Evolutionary conservation across 2,888 invertebrate species (phyloP), one percentile per base, ranked within the genome.

Genomic region (Dendrolimus houi): DNA sequence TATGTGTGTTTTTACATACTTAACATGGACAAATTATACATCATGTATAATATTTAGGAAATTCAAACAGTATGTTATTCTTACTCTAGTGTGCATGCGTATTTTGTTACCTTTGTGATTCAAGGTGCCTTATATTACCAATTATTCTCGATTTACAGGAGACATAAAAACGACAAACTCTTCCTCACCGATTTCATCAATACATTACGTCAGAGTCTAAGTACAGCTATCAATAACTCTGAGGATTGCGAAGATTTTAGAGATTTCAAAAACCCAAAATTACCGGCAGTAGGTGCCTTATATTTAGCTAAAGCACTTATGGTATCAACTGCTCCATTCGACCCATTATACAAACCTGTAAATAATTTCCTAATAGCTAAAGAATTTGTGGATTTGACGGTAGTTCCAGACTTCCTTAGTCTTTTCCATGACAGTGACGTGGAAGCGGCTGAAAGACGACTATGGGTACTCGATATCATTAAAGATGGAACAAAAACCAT

Each of bases 351-450:
- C 80, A 92, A 93, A 65, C 93, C 95, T 0, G 87, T 98, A n/a
- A 94, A 95, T 74, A 92, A 93, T 69, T 97, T 95, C 78, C 83
- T 97, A 52, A 92, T 95, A 70, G 94, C 96, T 1, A 97, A 96
- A 79, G 94, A 95, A 10, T 92, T 92, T 9, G 92, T 97, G 13
- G 94, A 97, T 74, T 87, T 97, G 13, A 92, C 93, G 12, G 92
- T 94, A 3, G 94, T 98, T n/a, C 98, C 98, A 0, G 98, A 98
- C 76, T 94, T 98, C 72, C 93, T 96, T 60, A 94, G 95, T 56
- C 92, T 98, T 52, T 95, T 98, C 73, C 95, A 96, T 74, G 96
- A 96, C 62, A 92, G 94, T 9, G 95, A 96, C 58, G 90, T 96
- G 0, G 93, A 95, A 66, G 91, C 93, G 57, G 91, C 92, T 17